Evolutionary conservation across 2,113 vertebrate species (phyloP).

Genomic region (Pelvicachromis taeniatus): DNA sequence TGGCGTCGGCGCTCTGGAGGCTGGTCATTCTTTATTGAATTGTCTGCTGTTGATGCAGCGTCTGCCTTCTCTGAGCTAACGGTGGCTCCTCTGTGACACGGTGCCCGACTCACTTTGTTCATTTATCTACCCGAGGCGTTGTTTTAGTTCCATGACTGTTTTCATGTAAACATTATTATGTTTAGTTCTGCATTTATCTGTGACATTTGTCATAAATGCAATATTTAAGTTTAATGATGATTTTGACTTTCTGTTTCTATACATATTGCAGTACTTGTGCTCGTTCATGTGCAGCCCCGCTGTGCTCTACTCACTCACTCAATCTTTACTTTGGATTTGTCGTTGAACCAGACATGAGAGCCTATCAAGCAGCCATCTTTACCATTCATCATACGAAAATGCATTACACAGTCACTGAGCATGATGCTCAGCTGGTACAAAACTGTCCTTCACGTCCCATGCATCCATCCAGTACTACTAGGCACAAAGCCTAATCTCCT

Average conservation of each 20-base stretch:
- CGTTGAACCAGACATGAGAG: not conserved
- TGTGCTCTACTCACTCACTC: not conserved
- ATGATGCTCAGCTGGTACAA: not conserved
- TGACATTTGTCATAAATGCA: not conserved
- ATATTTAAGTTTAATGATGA: not conserved
- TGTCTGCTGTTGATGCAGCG: not conserved
- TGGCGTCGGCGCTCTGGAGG: not conserved
- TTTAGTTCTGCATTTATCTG: not conserved
- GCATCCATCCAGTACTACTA: conserved; percentile 6
- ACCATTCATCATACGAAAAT: not conserved
- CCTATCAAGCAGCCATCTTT: not conserved
- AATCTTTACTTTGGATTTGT: not conserved
- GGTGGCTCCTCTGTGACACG: not conserved
- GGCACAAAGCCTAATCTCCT: conserved; percentile 5
- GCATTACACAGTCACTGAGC: not conserved
- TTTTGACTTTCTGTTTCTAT: not conserved
- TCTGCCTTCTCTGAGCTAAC: not conserved
- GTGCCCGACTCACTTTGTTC: not conserved
- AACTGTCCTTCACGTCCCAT: not conserved
- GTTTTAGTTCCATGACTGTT: not conserved
- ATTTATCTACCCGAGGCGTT: not conserved
- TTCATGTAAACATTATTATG: not conserved
- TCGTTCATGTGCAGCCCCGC: not conserved
- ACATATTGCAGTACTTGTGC: not conserved
- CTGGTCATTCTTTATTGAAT: not conserved